Evolutionary conservation across 2,797 vertebrate genomes (phyloP).

Genomic region (Dryobates pubescens): DNA sequence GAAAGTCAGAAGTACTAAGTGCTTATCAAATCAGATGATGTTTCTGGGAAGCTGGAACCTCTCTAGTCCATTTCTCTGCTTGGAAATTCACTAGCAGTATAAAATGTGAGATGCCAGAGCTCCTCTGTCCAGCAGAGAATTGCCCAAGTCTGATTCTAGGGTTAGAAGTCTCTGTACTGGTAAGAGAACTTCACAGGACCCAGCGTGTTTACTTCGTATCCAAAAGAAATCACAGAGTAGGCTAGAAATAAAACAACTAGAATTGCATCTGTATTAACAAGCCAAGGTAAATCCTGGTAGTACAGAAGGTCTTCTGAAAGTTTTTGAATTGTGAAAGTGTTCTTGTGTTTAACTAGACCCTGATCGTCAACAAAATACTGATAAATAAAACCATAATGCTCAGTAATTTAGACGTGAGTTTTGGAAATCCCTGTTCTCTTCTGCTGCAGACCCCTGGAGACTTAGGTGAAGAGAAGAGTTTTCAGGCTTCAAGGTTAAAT

Average conservation of each 20-base stretch:
- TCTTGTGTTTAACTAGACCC: background rate
- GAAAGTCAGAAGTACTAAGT: background rate
- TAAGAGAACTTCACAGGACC: background rate
- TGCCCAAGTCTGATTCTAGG: background rate
- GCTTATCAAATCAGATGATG: background rate
- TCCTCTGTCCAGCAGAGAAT: background rate
- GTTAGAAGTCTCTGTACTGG: background rate
- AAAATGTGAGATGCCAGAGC: background rate
- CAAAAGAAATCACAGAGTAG: background rate
- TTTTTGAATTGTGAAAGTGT: background rate
- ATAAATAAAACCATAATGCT: background rate
- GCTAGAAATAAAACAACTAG: background rate
- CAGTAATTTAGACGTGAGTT: background rate
- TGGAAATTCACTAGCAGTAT: background rate
- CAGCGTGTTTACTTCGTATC: rapidly evolving
- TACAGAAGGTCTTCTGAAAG: background rate
- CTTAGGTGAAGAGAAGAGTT: background rate
- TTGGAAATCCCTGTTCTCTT: background rate
- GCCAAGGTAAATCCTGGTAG: background rate
- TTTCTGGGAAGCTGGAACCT: background rate
- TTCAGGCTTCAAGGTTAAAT: background rate
- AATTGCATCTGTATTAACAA: background rate
- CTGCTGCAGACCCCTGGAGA: background rate
- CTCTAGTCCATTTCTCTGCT: background rate
- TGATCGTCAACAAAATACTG: background rate